Percentiles rank a stretch among this genome's conserved stretches.
phyloP scores from a whole-genome alignment of 2,113 vertebrate genomes.

The Pterocles orientalis region DNA sequence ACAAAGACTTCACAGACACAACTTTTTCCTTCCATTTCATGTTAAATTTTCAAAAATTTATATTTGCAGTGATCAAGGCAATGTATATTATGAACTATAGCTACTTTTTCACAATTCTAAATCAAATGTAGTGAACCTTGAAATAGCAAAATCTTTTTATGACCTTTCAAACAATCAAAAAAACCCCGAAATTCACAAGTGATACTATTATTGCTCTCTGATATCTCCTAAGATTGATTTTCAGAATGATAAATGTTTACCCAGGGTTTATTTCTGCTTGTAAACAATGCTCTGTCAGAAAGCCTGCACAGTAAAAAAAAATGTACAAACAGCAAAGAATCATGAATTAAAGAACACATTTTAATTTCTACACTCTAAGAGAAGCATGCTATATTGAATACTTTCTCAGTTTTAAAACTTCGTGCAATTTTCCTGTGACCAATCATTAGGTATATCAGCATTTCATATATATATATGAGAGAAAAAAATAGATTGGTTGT shows the following conservation, averaged over 20 bases:
- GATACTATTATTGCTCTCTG: background rate
- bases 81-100: background rate
- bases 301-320: background rate
- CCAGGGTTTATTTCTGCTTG: background rate
- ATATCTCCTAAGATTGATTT: background rate
- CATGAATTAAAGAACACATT: background rate
- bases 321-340: background rate
- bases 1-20: background rate
- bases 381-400: background rate
- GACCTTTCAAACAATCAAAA: background rate
- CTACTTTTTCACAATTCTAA: background rate
- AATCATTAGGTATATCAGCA: background rate
- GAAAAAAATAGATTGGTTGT: background rate
- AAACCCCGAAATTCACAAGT: background rate
- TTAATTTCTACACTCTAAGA: background rate
- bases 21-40: background rate
- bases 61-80: background rate
- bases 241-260: background rate
- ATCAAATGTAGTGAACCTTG: background rate
- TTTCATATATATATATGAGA: background rate
- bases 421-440: background rate
- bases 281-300: background rate
- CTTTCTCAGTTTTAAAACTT: background rate
- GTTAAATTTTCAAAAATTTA: background rate
- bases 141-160: background rate